Percentiles rank a stretch among this genome's conserved stretches.
These are phyloP conservation scores for Hesperia comma DNA, from an alignment of 2,888 invertebrate genomes.

Conservation along the genomic window DNA sequence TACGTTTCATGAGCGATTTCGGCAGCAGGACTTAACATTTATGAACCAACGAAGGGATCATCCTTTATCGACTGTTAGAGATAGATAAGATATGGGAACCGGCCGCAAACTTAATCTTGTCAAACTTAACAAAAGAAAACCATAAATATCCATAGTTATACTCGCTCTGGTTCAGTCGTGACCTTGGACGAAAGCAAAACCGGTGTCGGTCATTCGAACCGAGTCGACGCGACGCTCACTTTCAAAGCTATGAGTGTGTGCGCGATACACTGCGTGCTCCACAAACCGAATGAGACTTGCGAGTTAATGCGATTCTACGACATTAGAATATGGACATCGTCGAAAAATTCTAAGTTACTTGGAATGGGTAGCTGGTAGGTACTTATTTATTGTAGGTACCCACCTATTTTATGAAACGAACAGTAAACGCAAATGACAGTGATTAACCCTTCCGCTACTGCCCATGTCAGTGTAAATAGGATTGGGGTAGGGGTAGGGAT, in stretches of 20 bases:
- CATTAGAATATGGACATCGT: neutral
- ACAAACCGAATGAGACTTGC: conserved; percentile 18
- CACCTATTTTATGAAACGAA: too few species aligned
- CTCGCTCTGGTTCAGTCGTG: conserved; percentile 48
- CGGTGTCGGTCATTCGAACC: conserved; percentile 63
- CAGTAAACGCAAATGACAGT: too few species aligned
- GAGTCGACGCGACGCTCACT: conserved; percentile 35
- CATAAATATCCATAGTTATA: conserved; percentile 26
- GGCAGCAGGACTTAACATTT: too few species aligned
- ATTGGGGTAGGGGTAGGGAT: too few species aligned
- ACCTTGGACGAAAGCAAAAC: conserved; percentile 82
- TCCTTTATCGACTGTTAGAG: neutral
- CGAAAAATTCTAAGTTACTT: too few species aligned
- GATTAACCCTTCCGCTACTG: too few species aligned
- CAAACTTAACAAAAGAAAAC: neutral
- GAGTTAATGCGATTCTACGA: neutral
- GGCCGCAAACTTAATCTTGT: neutral
- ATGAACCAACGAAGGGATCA: too few species aligned
- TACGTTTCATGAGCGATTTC: too few species aligned
- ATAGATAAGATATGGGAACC: neutral
- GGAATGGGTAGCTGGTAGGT: too few species aligned
- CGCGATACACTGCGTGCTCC: conserved; percentile 10
- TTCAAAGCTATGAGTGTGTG: conserved; percentile 31
- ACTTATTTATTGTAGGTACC: too few species aligned
- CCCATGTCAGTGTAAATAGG: too few species aligned